A percentile compares a stretch with the other conserved stretches of the same genome.
These are phyloP conservation scores for Drosophila nannoptera DNA, from an alignment of 1,140 invertebrate species.

Conservation along the genomic window DNA sequence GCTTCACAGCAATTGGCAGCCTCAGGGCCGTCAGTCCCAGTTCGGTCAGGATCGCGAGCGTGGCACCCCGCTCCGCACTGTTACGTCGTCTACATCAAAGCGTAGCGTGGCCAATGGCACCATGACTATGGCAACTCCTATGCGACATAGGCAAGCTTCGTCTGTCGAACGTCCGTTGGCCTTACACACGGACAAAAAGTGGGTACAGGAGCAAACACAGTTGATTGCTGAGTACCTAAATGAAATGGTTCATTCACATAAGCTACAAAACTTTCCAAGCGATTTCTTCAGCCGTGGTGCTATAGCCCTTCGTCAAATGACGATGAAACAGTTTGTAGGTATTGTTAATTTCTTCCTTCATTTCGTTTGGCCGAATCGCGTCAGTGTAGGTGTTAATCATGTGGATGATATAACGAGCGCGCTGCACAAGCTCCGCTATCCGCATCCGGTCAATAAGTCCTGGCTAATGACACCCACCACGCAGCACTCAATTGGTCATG, in stretches of 20 bases:
- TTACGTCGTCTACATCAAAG: slow-evolving; percentile 31
- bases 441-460: slow-evolving; percentile 69
- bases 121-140: slow-evolving; percentile 27
- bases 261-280: slow-evolving; percentile 22
- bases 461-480: slow-evolving; percentile 73
- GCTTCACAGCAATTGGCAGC: slow-evolving; percentile 11
- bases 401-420: slow-evolving; percentile 67
- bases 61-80: slow-evolving; percentile 26
- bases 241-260: slow-evolving; percentile 6
- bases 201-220: slow-evolving; percentile 68
- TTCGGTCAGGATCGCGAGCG: slow-evolving; percentile 14
- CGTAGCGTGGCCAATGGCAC: slow-evolving; percentile 26
- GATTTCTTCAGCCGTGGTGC: slow-evolving; percentile 58
- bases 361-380: slow-evolving; percentile 54
- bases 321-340: slow-evolving; percentile 69
- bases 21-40: background rate
- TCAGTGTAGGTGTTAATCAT: slow-evolving; percentile 59
- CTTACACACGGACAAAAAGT: slow-evolving; percentile 68
- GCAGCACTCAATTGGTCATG: slow-evolving; percentile 71
- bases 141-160: slow-evolving; percentile 31
- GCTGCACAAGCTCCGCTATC: slow-evolving; percentile 68
- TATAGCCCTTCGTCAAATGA: slow-evolving; percentile 64
- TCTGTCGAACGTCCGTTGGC: slow-evolving; percentile 53
- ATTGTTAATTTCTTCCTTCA: slow-evolving; percentile 66
- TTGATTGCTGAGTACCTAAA: slow-evolving; percentile 60